A percentile compares a stretch with the other conserved stretches of the same genome.
Evolutionary conservation across 1,140 invertebrate genomes (phyloP).

Genomic region (Melipona quadrifasciata): DNA sequence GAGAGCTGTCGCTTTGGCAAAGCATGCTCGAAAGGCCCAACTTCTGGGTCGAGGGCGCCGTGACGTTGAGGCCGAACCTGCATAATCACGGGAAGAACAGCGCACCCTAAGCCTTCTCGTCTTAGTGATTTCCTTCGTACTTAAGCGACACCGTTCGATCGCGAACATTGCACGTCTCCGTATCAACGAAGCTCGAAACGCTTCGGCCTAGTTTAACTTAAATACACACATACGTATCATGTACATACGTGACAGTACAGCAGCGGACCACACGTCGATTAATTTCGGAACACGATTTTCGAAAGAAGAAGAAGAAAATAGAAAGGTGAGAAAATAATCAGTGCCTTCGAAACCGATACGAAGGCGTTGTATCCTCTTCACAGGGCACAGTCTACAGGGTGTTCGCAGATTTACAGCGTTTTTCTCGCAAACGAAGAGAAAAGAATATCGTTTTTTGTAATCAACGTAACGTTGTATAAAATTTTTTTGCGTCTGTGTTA

Average conservation of each 20-base stretch:
- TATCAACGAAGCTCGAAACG: constrained; percentile 24
- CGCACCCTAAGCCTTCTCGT: constrained; percentile 58
- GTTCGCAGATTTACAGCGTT: too few species aligned
- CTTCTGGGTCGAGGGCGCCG: constrained; percentile 96
- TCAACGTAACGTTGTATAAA: too few species aligned
- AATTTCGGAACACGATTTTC: constrained; percentile 44
- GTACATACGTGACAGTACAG: constrained; percentile 46
- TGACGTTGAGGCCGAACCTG: constrained; percentile 91
- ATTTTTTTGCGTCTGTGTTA: too few species aligned
- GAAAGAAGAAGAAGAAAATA: constrained; percentile 13
- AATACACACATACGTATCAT: constrained; percentile 5
- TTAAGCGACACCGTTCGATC: not conserved
- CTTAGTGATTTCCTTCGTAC: constrained; percentile 15
- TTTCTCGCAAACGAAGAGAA: too few species aligned
- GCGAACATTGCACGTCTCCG: not conserved
- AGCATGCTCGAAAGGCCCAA: constrained; percentile 96
- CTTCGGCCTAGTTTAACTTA: constrained; percentile 49
- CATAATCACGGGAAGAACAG: constrained; percentile 83
- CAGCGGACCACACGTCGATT: constrained; percentile 2
- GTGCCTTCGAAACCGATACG: constrained; percentile 57
- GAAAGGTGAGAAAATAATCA: constrained; percentile 35
- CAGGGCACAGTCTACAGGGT: constrained; percentile 7
- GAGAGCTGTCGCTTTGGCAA: constrained; percentile 95
- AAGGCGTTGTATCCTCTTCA: constrained; percentile 13
- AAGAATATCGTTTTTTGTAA: too few species aligned